Conservation (phyloP, 2,888 invertebrate genomes). For the Andrena praecox region DNA sequence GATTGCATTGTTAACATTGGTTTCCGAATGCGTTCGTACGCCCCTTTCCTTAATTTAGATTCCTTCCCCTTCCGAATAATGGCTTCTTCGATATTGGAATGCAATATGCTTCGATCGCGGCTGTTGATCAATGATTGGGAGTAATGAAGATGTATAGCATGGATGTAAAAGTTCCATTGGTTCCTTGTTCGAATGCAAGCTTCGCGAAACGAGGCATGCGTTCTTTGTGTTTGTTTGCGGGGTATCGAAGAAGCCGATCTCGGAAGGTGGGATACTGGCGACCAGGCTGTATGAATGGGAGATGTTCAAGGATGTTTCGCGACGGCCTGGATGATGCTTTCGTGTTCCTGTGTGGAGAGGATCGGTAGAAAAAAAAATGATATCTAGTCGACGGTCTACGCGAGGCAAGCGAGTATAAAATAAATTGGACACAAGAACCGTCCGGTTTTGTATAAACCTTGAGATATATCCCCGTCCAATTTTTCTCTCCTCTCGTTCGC, state of each 20-base stretch:
- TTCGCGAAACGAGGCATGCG: not conserved
- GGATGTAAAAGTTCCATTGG: slow-evolving; percentile 13
- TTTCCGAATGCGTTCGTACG: not conserved
- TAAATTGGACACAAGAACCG: slow-evolving; percentile 45
- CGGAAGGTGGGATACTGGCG: not conserved
- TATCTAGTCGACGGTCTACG: slow-evolving; percentile 39
- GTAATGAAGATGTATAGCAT: not conserved
- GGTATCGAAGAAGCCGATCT: not conserved
- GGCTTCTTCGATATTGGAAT: not conserved
- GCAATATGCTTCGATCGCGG: not conserved
- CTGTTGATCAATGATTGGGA: not conserved
- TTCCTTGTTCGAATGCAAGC: not conserved
- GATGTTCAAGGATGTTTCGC: slow-evolving; percentile 9
- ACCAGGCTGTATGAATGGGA: not conserved
- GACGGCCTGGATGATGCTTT: slow-evolving; percentile 25
- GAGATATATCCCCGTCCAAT: slow-evolving; percentile 31
- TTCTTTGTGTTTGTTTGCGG: not conserved
- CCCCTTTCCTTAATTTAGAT: not conserved
- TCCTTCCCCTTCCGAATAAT: not conserved
- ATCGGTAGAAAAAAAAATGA: slow-evolving; percentile 48
- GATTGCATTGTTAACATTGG: not conserved
- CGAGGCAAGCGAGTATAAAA: slow-evolving; percentile 44
- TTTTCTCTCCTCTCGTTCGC: not conserved
- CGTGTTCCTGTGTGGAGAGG: slow-evolving; percentile 34
- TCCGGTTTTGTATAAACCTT: slow-evolving; percentile 29